phyloP scores from a whole-genome alignment of 2,888 invertebrate genomes.

The Catocala nupta region DNA sequence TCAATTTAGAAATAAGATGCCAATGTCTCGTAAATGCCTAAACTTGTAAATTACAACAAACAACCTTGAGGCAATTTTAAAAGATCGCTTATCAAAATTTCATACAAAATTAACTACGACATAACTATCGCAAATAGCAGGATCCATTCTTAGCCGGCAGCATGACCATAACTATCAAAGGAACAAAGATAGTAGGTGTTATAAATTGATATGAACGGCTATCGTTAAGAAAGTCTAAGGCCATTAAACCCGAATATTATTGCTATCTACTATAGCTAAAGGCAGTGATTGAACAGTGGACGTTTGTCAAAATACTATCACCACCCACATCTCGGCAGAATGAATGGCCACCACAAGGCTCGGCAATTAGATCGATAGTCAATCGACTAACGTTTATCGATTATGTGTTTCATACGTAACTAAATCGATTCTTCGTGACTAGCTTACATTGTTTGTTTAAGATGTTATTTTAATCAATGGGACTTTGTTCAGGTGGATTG shows the following conservation, averaged over 20 bases:
- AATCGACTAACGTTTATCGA: constrained; percentile 43
- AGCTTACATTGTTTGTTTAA: constrained; percentile 20
- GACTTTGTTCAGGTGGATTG: neutral
- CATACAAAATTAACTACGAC: too few relatives aligned
- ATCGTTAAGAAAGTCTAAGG: constrained; percentile 23
- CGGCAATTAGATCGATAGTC: constrained; percentile 43
- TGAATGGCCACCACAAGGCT: constrained; percentile 44
- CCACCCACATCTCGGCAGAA: constrained; percentile 46
- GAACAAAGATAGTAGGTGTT: constrained; percentile 19
- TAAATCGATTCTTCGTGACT: constrained; percentile 64
- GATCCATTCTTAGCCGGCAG: neutral
- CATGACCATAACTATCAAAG: neutral
- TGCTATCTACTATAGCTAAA: constrained; percentile 10
- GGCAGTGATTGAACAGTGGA: constrained; percentile 33
- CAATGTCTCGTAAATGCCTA: too few relatives aligned
- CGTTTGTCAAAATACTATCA: constrained; percentile 40
- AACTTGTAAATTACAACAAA: too few relatives aligned
- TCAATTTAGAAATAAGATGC: too few relatives aligned
- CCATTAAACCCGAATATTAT: constrained; percentile 24
- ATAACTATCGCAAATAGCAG: neutral
- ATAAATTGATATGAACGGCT: constrained; percentile 15
- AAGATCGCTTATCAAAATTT: too few relatives aligned
- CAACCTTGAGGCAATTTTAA: too few relatives aligned
- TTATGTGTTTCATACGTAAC: constrained; percentile 57
- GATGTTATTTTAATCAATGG: constrained; percentile 41